Evolutionary conservation across 2,113 vertebrate genomes (phyloP).

Genomic region (Laterallus jamaicensis): DNA sequence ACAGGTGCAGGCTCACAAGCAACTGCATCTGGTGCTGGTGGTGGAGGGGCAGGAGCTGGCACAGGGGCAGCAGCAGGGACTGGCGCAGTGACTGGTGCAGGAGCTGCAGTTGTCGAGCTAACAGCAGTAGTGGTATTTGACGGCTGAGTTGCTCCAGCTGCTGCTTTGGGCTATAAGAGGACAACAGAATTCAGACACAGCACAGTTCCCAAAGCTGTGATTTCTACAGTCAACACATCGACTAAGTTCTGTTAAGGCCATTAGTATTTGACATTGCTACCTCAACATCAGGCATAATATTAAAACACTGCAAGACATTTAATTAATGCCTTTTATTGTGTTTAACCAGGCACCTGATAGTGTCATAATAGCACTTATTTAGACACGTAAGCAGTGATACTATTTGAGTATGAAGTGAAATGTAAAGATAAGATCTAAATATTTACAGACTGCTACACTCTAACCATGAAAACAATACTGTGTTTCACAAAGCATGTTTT

Average conservation of each 20-base stretch:
- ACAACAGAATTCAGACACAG: conserved; percentile 3
- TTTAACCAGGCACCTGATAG: background rate
- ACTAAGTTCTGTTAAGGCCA: background rate
- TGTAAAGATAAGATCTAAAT: background rate
- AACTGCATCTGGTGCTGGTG: conserved; percentile 65
- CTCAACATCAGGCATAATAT: background rate
- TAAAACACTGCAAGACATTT: background rate
- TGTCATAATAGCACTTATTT: background rate
- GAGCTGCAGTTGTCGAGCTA: conserved; percentile 44
- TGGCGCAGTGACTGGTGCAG: conserved; percentile 46
- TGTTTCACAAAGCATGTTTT: background rate
- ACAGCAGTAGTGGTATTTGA: conserved; percentile 43
- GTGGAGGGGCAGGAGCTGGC: conserved; percentile 61
- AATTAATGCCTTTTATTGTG: background rate
- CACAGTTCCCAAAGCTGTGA: background rate
- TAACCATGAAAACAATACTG: background rate
- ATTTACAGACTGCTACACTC: background rate
- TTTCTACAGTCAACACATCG: background rate
- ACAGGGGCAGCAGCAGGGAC: conserved; percentile 60
- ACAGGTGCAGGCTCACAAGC: conserved; percentile 71
- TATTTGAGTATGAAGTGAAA: background rate
- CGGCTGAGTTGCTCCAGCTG: conserved; percentile 66
- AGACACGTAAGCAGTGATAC: background rate
- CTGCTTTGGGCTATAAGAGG: conserved; percentile 82
- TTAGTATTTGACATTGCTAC: background rate